A percentile compares a stretch with the other conserved stretches of the same genome.
phyloP scores from a whole-genome alignment of 2,797 vertebrate species.

The Hippocampus kuda region DNA sequence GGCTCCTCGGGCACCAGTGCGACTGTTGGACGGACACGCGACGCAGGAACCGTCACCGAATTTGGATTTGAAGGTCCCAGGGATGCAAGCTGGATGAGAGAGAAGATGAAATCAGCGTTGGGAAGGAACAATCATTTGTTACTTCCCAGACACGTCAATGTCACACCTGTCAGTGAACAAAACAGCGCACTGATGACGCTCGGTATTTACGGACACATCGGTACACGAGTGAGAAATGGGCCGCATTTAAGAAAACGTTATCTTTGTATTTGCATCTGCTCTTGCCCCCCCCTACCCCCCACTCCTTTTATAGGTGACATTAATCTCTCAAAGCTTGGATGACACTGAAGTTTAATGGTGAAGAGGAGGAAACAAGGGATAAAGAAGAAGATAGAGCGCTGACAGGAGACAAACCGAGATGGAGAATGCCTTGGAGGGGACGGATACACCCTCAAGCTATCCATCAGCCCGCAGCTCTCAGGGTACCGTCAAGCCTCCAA shows the following conservation, averaged over 20 bases:
- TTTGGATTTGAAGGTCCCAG: constrained; percentile 89
- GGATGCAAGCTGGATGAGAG: constrained; percentile 72
- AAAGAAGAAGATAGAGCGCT: constrained; percentile 51
- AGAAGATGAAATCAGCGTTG: not conserved
- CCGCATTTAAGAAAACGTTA: constrained; percentile 34
- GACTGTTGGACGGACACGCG: constrained; percentile 85
- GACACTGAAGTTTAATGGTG: constrained; percentile 50
- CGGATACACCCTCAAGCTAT: constrained; percentile 56
- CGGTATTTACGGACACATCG: not conserved
- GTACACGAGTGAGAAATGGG: constrained; percentile 9
- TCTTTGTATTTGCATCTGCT: constrained; percentile 47
- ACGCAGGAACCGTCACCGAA: constrained; percentile 83
- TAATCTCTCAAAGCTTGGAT: constrained; percentile 44
- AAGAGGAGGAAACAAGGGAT: constrained; percentile 42
- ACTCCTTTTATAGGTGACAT: constrained; percentile 39
- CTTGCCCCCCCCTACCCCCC: constrained; percentile 24
- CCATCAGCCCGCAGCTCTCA: constrained; percentile 45
- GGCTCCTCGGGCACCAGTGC: constrained; percentile 75
- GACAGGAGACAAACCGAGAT: constrained; percentile 62
- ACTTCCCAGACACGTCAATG: constrained; percentile 32
- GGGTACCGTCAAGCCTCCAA: constrained; percentile 49
- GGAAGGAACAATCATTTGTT: not conserved
- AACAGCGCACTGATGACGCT: constrained; percentile 3
- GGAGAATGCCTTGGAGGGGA: constrained; percentile 50
- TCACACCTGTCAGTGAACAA: constrained; percentile 33